Base-by-base conservation (phyloP, 2,888 invertebrate species). In the Habroteleia sp. region DNA sequence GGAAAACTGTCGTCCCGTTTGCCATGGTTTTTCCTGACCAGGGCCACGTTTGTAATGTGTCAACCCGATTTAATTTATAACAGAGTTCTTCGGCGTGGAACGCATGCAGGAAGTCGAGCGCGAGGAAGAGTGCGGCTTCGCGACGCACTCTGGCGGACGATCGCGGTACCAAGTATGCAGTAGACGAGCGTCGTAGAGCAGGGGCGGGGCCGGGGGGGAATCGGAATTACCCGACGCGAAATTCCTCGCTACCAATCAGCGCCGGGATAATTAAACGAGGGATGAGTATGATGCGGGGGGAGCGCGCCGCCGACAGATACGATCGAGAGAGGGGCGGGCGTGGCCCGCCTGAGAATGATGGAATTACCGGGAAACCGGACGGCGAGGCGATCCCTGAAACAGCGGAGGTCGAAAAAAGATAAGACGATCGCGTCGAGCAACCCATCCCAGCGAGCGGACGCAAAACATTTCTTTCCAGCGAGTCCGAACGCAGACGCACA, bases 201-300 rank as follows among this genome's bases (percentile, higher is more conserved):
- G 27, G 29, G 58, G 56, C 13, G 46, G 37, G 52, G 77, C 74
- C 78, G 79, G 82, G 83, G 82, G 85, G 84, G 83, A 83, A 86
- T 86, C 82, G 83, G 86, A 87, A 87, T 87, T 87, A 87, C 84
- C 83, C 85, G 84, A 85, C 81, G 84, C 82, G 82, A 86, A 87
- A 87, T 87, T 87, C 85, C 84, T 84, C 77, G 83, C 86, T 86
- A 87, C 87, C 86, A 87, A 86, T 87, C 87, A 87, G 84, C 84
- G 84, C 80, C 63, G 81, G 84, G 87, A 87, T 87, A 87, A 87
- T 87, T 87, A 87, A 86, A 87, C 86, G 85, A 84, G 84, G 84
- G 85, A 84, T 81, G 83, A 84, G 81, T 83, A 82, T 77, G 78
- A 78, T 68, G 79, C 31, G 72, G 77, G 63, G 79, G 74, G 77